A percentile compares a stretch with the other conserved stretches of the same genome.
These are phyloP conservation scores for Acanthopleura granulata DNA, from an alignment of 2,888 invertebrate species.

Conservation along the genomic window DNA sequence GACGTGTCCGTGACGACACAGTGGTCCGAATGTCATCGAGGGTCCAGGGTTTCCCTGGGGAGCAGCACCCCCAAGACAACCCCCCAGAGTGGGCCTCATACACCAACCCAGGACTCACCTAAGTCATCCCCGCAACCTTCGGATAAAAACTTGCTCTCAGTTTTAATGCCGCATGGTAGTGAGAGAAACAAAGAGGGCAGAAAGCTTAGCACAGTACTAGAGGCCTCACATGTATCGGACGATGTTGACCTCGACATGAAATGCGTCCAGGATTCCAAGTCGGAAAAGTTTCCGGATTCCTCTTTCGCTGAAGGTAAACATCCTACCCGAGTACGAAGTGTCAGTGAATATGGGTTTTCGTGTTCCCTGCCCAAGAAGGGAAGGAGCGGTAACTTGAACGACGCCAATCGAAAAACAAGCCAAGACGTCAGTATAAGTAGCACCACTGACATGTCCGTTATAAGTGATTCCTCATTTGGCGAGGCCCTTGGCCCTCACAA, in stretches of 20 bases:
- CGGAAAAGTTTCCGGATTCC: conserved; percentile 15
- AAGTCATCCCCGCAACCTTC: conserved; percentile 6
- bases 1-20: conserved; percentile 43
- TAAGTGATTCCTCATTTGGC: conserved; percentile 30
- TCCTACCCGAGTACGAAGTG: background rate
- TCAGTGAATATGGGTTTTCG: conserved; percentile 39
- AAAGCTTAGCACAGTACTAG: conserved; percentile 43
- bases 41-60: conserved; percentile 36
- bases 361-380: background rate
- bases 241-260: conserved; percentile 18
- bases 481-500: background rate
- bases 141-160: background rate
- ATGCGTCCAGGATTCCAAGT: background rate
- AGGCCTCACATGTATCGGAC: conserved; percentile 34
- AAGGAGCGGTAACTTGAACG: background rate
- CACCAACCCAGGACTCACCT: conserved; percentile 23
- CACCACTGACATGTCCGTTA: conserved; percentile 30
- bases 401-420: conserved; percentile 19
- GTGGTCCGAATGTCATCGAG: conserved; percentile 34
- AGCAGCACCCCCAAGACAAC: conserved; percentile 36
- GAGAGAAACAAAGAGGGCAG: conserved; percentile 31
- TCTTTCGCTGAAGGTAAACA: conserved; percentile 26
- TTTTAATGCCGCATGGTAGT: conserved; percentile 2
- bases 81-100: conserved; percentile 27
- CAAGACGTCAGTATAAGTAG: conserved; percentile 29